Evolutionary conservation across 2,888 invertebrate species (phyloP), one percentile per base, ranked within the genome.

Genomic region (Mythimna loreyi): DNA sequence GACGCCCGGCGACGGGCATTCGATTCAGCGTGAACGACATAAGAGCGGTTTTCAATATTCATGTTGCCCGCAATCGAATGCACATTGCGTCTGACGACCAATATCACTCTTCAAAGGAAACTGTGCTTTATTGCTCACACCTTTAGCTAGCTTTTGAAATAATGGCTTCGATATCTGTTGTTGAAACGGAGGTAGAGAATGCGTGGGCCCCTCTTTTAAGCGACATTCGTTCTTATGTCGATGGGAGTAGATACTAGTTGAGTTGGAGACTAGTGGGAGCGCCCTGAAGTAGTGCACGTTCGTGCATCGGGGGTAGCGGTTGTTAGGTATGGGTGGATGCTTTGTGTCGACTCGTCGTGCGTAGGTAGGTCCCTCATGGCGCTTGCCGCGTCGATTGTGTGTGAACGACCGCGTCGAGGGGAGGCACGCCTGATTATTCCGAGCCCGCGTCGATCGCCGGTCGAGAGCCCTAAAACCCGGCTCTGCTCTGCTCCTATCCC

Each of bases 361-460:
- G 95, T 94, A 93, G 95, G 93, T 91, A 93, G 92, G 91, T 90
- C 91, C 90, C 92, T 90, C 87, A 86, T 89, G 90, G 89, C 88
- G 89, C 87, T 92, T 89, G 89, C 86, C 90, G 89, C 90, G 91
- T 92, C 92, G 92, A 92, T 93, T 93, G 92, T 94, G 94, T 95
- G 95, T 94, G 94, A 95, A 95, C 95, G 94, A 94, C 94, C 94
- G 93, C 91, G 89, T 79, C 90, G 91, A 92, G 92, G 95, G 94
- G 94, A 92, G 90, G 91, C 91, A 85, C 87, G 92, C 91, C 89
- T 92, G 95, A 95, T 95, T 95, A 95, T 94, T 89, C 93, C 89
- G 90, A 90, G 92, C 87, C 91, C 89, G 90, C 88, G 92, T 90
- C 90, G 93, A 92, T 93, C 92, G 90, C 86, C 89, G 91, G 89